A percentile compares a stretch with the other conserved stretches of the same genome.
phyloP scores from a whole-genome alignment of 2,888 invertebrate genomes.

The Sycophila texana region DNA sequence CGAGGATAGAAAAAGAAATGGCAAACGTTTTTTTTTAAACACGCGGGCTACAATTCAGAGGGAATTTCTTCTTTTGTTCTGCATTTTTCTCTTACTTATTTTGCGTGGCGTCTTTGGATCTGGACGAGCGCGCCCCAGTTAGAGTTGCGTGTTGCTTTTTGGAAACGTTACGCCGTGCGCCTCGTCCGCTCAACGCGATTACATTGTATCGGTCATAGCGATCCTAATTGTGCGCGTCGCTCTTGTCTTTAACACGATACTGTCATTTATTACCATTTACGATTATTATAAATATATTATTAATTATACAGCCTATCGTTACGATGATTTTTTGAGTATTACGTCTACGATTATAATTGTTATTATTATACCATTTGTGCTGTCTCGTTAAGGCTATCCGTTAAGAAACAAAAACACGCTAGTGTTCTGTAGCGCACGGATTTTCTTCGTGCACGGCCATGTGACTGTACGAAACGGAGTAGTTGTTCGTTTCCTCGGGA shows the following conservation, averaged over 20 bases:
- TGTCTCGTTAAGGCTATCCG: constrained; percentile 61
- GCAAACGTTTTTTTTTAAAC: neutral
- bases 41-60: neutral
- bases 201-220: constrained; percentile 52
- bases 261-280: constrained; percentile 62
- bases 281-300: constrained; percentile 58
- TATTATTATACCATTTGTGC: constrained; percentile 61
- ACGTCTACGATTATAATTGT: constrained; percentile 61
- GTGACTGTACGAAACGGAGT: constrained; percentile 52
- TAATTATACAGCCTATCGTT: constrained; percentile 59
- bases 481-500: constrained; percentile 60
- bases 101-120: constrained; percentile 1
- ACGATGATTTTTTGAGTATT: constrained; percentile 61
- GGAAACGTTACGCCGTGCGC: constrained; percentile 43
- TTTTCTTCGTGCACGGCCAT: constrained; percentile 53
- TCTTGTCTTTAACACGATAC: constrained; percentile 60
- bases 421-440: constrained; percentile 59
- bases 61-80: constrained; percentile 52
- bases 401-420: constrained; percentile 65
- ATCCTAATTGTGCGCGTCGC: constrained; percentile 57
- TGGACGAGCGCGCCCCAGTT: constrained; percentile 1
- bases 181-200: constrained; percentile 54
- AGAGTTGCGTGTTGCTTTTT: constrained; percentile 40
- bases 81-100: constrained; percentile 18
- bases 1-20: constrained; percentile 42